Evolutionary conservation across 2,888 invertebrate species (phyloP), one percentile per base, ranked within the genome.

Genomic region (Litoditis marina): DNA sequence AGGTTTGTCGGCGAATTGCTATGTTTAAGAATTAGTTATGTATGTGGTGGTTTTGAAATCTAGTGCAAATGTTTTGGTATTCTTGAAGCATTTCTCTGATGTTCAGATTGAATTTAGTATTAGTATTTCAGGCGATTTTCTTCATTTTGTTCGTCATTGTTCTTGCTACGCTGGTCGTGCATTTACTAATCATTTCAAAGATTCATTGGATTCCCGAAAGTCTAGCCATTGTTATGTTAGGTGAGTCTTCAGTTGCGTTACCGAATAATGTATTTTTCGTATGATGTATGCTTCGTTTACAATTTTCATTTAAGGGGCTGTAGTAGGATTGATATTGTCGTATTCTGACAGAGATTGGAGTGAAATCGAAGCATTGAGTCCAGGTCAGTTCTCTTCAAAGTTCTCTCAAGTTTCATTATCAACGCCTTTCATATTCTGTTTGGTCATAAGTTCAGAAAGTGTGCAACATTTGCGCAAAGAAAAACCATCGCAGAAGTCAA

Each of bases 161-260:
- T 54, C 85, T 96, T 62, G 94, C 94, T 58, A 95, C 96, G 73
- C 85, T 98, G 53, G 85, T 95, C 30, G 94, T 96, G 73, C 96
- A 98, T 84, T 87, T 92, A 4, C 90, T 98, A 89, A 87, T 98
- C 30, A 91, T 92, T 84, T 94, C 93, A 13, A 92, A 94, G 75
- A 92, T 96, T 82, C 92, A 94, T 75, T 98, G 94, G 84, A 87
- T 98, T 36, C 98, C 98, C 0, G 98, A 98, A 85, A 94, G 94
- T 84, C 91, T 98, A 60, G 95, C 94, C 5, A 92, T 96, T 69
- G 94, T 98, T 25, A 91, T 95, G 80, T 87, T 98, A 22, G 87
- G 87, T 86, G 77, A 77, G 83, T 19, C 1, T 36, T 22, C 30
- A 13, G n/a, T 19, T 31, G 32, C 2, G n/a, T 25, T n/a, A 16